A percentile compares a stretch with the other conserved stretches of the same genome.
phyloP scores from a whole-genome alignment of 2,797 vertebrate species.

The Amblyraja radiata region DNA sequence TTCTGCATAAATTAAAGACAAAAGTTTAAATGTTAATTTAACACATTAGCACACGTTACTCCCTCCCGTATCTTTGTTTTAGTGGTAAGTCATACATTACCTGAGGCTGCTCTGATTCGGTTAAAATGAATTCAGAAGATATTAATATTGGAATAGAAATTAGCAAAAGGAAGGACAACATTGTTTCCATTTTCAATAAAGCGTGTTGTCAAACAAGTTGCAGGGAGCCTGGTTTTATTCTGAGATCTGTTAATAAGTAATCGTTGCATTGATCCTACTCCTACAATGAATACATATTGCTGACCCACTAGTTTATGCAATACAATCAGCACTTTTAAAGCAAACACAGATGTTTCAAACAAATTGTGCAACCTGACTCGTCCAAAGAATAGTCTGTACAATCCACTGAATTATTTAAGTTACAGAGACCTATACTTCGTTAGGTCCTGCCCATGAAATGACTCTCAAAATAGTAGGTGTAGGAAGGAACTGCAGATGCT shows the following conservation, averaged over 20 bases:
- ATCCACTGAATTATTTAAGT: neutral
- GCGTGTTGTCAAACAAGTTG: neutral
- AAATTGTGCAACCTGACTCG: neutral
- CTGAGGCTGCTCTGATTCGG: constrained; percentile 49
- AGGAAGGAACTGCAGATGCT: no score
- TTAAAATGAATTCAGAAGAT: constrained; percentile 45
- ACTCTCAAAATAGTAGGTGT: no score
- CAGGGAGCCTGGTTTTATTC: neutral
- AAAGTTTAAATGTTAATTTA: neutral
- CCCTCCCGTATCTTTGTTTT: no score
- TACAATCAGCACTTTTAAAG: neutral
- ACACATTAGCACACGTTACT: neutral
- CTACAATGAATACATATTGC: neutral
- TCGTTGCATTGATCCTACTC: neutral
- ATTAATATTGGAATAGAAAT: constrained; percentile 45
- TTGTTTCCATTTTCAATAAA: constrained; percentile 13
- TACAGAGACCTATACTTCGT: no score
- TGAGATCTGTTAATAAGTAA: constrained; percentile 29
- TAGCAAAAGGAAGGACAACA: constrained; percentile 42
- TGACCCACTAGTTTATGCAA: neutral
- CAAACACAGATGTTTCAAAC: neutral
- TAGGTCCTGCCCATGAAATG: no score
- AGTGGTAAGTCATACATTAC: constrained; percentile 48
- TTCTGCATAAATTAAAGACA: neutral
- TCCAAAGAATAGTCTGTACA: neutral